Evolutionary conservation across 2,888 invertebrate genomes (phyloP), one percentile per base, ranked within the genome.

Genomic region (Leptura quadrifasciata): DNA sequence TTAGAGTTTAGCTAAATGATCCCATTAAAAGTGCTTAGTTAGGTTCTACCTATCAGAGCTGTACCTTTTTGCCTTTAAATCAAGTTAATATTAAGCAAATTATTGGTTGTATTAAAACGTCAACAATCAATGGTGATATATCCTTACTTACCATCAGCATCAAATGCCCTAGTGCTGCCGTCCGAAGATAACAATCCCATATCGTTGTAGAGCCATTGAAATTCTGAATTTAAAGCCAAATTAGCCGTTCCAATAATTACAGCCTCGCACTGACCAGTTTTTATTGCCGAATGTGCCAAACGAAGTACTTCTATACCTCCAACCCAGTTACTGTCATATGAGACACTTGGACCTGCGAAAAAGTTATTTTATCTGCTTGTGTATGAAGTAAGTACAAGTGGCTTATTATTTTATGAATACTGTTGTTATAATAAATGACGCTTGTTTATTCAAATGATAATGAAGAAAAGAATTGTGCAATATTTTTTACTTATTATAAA

Each of bases 241-340:
- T 97, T 97, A 18, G 95, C 93, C 0, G 97, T 97, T 8, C 96
- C 98, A 8, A 98, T 95, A 75, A 98, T 93, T 0, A 97, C 98
- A 0, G 96, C 92, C 80, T 98, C 98, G 85, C 97, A 97, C 82
- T 95, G 94, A 0, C 96, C 97, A 81, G 93, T 93, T 67, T 94
- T 91, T 69, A 97, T 93, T 0, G 95, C 93, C 84, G 98, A 96
- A 79, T 96, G 85, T 1, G 91, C 92, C 72, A 91, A 89, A 81
- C 93, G 90, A 18, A 94, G 83, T 0, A 97, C 97, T 85, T 94
- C 89, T 69, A 93, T 88, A 72, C 93, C 93, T 52, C 93, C 92
- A 0, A 93, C 91, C 90, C 94, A 94, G 20, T 93, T 93, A 52
- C 93, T 92, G 85, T 94, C 94, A 70, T 93, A 90, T 0, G 92